Percentiles rank a stretch among this genome's conserved stretches.
Conservation (phyloP, 2,888 invertebrate species). For the Xestia rhomboidea region DNA sequence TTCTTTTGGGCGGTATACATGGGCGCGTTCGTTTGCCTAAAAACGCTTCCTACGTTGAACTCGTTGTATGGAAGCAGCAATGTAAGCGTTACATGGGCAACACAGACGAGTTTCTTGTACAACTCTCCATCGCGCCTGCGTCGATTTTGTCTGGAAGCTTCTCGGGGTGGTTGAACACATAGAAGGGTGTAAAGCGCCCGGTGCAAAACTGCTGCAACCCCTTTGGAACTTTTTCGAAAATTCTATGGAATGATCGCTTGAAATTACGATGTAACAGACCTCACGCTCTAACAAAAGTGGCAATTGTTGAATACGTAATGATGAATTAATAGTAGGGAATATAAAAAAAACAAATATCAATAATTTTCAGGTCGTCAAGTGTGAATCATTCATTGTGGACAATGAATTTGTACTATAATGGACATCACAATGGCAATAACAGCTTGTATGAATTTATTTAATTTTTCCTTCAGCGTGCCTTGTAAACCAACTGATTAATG, state of each 20-base stretch:
- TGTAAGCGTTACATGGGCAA: conserved; percentile 45
- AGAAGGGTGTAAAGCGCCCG: conserved; percentile 36
- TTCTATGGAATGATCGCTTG: conserved; percentile 30
- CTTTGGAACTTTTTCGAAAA: conserved; percentile 33
- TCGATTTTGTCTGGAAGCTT: conserved; percentile 62
- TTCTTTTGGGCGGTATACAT: conserved; percentile 49
- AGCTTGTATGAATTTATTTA: conserved; percentile 72
- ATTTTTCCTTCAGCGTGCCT: conserved; percentile 74
- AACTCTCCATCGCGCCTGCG: conserved; percentile 56
- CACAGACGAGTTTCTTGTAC: conserved; percentile 26
- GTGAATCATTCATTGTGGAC: conserved; percentile 75
- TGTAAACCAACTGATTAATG: conserved; percentile 75
- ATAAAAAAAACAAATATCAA: conserved; percentile 40
- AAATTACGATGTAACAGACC: conserved; percentile 32
- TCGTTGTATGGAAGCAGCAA: conserved; percentile 50
- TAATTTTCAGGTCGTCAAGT: conserved; percentile 61
- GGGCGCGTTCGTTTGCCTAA: conserved; percentile 48
- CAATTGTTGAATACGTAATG: conserved; percentile 10
- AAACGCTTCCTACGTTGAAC: conserved; percentile 34
- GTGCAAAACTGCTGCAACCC: conserved; percentile 26
- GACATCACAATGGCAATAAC: conserved; percentile 77
- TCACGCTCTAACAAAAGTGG: conserved; percentile 35
- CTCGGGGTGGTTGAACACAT: conserved; percentile 53
- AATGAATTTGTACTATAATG: conserved; percentile 64
- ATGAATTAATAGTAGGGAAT: conserved; percentile 2